Conservation (phyloP, 2,888 invertebrate species). For the Theodoxus fluviatilis region DNA sequence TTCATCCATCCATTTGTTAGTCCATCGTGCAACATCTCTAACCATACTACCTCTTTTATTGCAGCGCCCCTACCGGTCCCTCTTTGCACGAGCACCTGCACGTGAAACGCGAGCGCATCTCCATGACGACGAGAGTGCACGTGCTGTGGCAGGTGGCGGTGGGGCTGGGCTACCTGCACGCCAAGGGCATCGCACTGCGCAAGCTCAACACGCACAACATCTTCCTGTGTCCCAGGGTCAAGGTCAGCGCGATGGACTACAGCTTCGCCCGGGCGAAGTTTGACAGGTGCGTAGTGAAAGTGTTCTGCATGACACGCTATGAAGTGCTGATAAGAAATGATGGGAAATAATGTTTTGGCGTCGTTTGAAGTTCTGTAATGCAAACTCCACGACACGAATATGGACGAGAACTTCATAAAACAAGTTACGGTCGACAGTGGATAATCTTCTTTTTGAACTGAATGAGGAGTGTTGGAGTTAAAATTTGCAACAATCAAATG, state of each 20-base stretch:
- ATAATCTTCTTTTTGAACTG: too few species aligned
- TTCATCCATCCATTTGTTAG: too few species aligned
- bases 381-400: too few species aligned
- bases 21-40: too few species aligned
- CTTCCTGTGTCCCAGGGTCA: slow-evolving; percentile 65
- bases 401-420: too few species aligned
- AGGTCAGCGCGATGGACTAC: slow-evolving; percentile 64
- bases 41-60: slow-evolving; percentile 29
- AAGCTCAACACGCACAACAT: slow-evolving; percentile 66
- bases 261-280: slow-evolving; percentile 54
- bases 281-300: slow-evolving; percentile 48
- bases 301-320: too few species aligned
- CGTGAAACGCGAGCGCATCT: slow-evolving; percentile 51
- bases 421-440: too few species aligned
- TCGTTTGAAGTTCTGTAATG: too few species aligned
- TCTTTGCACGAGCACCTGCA: slow-evolving; percentile 64
- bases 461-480: too few species aligned
- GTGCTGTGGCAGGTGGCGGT: slow-evolving; percentile 64
- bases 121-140: slow-evolving; percentile 56
- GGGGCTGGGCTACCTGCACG: slow-evolving; percentile 68
- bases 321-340: too few species aligned
- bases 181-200: slow-evolving; percentile 66
- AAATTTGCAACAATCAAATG: too few species aligned
- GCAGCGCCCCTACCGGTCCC: slow-evolving; percentile 59
- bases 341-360: too few species aligned